Percentiles rank a stretch among this genome's conserved stretches.
Evolutionary conservation across 2,888 invertebrate genomes (phyloP).

Genomic region (Lamproptera curius): DNA sequence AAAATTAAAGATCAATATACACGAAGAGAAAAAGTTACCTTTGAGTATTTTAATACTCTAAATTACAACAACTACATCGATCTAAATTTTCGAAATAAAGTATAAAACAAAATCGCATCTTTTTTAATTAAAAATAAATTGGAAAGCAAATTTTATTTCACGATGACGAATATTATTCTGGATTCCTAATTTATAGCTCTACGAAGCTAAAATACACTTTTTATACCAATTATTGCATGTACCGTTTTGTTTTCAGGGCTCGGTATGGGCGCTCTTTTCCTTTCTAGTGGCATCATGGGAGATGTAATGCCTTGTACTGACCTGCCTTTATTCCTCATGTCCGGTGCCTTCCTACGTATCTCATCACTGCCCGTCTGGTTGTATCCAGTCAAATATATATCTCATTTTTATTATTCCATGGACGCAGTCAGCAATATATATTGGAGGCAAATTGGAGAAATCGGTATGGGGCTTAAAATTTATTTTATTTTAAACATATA

Average conservation of each 20-base stretch:
- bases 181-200: no score
- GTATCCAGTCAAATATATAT: slow-evolving; percentile 62
- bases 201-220: no score
- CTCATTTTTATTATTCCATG: slow-evolving; percentile 73
- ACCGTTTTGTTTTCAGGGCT: slow-evolving; percentile 61
- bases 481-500: slow-evolving; percentile 22
- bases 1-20: no score
- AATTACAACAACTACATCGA: no score
- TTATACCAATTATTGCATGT: no score
- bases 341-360: slow-evolving; percentile 65
- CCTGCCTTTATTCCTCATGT: slow-evolving; percentile 62
- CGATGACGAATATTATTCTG: no score
- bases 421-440: slow-evolving; percentile 73
- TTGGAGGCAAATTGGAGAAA: slow-evolving; percentile 66
- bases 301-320: slow-evolving; percentile 72
- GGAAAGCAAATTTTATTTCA: no score
- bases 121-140: no score
- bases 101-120: no score
- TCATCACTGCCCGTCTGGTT: slow-evolving; percentile 63
- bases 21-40: no score
- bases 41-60: no score
- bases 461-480: slow-evolving; percentile 47
- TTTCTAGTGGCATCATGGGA: slow-evolving; percentile 56
- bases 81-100: no score
- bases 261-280: slow-evolving; percentile 67